These are phyloP conservation scores for Aporrectodea caliginosa DNA, from an alignment of 1,140 invertebrate genomes.

Conservation along the genomic window DNA sequence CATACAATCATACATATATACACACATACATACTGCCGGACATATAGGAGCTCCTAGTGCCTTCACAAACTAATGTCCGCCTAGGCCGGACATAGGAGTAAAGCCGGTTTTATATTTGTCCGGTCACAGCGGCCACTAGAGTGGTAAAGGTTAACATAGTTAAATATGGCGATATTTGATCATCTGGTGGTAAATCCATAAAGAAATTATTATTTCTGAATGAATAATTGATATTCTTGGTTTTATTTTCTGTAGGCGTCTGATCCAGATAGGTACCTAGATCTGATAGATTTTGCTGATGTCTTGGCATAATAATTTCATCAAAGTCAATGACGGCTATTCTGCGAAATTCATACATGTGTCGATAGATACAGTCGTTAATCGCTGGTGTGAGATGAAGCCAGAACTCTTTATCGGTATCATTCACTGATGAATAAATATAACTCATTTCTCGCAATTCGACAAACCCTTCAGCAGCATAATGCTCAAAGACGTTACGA, in stretches of 20 bases:
- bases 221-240: not conserved
- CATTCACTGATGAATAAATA: not conserved
- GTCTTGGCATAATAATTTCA: constrained; percentile 35
- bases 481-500: constrained; percentile 3
- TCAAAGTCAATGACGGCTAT: constrained; percentile 33
- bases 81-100: too few species aligned
- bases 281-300: constrained; percentile 11
- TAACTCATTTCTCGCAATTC: constrained; percentile 1
- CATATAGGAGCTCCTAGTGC: too few species aligned
- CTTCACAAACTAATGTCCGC: too few species aligned
- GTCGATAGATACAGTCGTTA: constrained; percentile 35
- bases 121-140: too few species aligned
- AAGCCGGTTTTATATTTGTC: too few species aligned
- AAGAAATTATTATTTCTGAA: constrained; percentile 30
- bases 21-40: too few species aligned
- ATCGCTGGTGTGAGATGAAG: constrained; percentile 23
- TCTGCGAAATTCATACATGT: constrained; percentile 30
- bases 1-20: too few species aligned
- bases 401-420: not conserved
- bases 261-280: not conserved
- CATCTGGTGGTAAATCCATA: constrained; percentile 1
- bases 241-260: not conserved
- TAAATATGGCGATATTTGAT: not conserved
- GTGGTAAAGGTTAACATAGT: too few species aligned
- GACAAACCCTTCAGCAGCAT: constrained; percentile 20